Percentiles rank a stretch among this genome's conserved stretches.
phyloP scores from a whole-genome alignment of 2,888 invertebrate genomes.

The Vesta saturnalis region DNA sequence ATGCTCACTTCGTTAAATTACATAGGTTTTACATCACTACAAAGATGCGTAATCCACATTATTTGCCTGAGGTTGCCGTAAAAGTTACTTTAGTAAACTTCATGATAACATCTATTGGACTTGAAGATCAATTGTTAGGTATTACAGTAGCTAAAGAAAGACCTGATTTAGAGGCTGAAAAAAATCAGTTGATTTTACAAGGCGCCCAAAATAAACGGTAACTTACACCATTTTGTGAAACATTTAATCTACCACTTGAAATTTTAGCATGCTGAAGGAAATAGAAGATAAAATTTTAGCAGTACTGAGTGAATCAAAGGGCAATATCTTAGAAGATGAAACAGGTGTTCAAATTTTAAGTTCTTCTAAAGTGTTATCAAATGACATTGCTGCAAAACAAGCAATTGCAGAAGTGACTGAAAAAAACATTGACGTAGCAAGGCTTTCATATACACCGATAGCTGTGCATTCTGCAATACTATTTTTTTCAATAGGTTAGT shows the following conservation, averaged over 20 bases:
- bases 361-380: constrained; percentile 88
- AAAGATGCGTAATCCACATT: constrained; percentile 92
- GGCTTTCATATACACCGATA: constrained; percentile 89
- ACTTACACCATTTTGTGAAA: not conserved
- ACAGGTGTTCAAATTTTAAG: constrained; percentile 89
- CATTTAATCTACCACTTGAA: constrained; percentile 57
- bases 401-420: constrained; percentile 90
- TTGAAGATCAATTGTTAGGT: constrained; percentile 89
- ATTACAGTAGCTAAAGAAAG: constrained; percentile 92
- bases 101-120: constrained; percentile 88
- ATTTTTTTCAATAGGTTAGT: constrained; percentile 86
- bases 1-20: not conserved
- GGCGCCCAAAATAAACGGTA: constrained; percentile 82
- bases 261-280: constrained; percentile 76
- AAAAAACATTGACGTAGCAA: constrained; percentile 85
- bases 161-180: constrained; percentile 91
- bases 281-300: constrained; percentile 92
- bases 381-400: constrained; percentile 93
- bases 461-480: constrained; percentile 89
- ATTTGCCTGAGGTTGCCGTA: constrained; percentile 91
- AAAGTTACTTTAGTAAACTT: constrained; percentile 93
- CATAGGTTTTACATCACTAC: constrained; percentile 94
- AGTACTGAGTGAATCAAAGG: constrained; percentile 76
- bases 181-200: constrained; percentile 86
- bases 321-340: constrained; percentile 90